phyloP scores from a whole-genome alignment of 1,140 invertebrate species.

The Ericerus pela region DNA sequence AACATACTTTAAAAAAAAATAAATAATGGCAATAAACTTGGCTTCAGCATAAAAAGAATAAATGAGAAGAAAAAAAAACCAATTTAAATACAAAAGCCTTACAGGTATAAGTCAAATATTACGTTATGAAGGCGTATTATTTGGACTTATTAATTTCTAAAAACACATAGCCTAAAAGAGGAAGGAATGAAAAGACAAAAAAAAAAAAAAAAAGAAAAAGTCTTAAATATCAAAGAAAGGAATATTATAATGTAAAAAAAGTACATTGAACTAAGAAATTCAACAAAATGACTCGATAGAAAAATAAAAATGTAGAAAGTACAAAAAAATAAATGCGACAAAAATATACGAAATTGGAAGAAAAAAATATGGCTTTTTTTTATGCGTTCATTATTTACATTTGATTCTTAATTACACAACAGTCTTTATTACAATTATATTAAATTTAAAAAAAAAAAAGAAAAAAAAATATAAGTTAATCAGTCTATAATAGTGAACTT shows the following conservation, averaged over 20 bases:
- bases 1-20: no score
- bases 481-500: constrained; percentile 1
- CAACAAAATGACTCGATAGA: constrained; percentile 7
- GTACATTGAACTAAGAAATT: no score
- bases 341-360: no score
- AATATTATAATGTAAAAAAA: background rate
- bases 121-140: no score
- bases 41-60: no score
- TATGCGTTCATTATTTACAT: background rate
- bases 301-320: background rate
- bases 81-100: no score
- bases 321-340: constrained; percentile 3
- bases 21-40: no score
- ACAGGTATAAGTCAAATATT: no score
- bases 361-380: no score
- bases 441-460: background rate
- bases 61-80: no score
- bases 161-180: background rate
- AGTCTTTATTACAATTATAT: background rate
- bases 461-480: background rate
- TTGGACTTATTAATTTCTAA: background rate
- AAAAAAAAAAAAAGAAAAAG: background rate
- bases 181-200: background rate
- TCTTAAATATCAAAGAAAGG: background rate
- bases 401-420: constrained; percentile 1